Evolutionary conservation across 1,140 invertebrate species (phyloP), one percentile per base, ranked within the genome.

Genomic region (Argopecten irradians): DNA sequence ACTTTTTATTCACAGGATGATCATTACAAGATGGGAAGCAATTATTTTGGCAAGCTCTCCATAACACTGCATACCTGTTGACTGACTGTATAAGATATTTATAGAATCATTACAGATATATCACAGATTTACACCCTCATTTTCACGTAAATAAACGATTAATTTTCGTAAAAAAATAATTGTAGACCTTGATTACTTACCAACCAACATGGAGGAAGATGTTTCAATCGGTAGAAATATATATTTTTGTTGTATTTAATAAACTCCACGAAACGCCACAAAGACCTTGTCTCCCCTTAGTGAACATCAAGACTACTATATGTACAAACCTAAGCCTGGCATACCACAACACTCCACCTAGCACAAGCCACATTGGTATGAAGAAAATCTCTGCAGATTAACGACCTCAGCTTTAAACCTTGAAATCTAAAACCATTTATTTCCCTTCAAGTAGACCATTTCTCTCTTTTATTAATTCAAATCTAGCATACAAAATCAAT

Each of bases 21-120:
- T 71, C n/a, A n/a, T n/a, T n/a, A n/a, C n/a, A n/a, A n/a, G n/a
- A n/a, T n/a, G n/a, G n/a, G n/a, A n/a, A 28, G 16, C n/a, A 71
- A 71, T 71, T 7, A 16, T 16, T 71, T 71, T 71, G 55, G 55
- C 55, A 71, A 28, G 13, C 55, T 5, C n/a, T 71, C 55, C 55
- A 71, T 71, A 71, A 71, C 55, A 71, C 55, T 71, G n/a, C 55
- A 71, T 71, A 71, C 55, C 55, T 71, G 55, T 71, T 71, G 55
- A n/a, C 55, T 71, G 55, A 71, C 55, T n/a, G 55, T 71, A 71
- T 71, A 11, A 1, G 55, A 71, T 71, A 71, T 71, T 71, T 71
- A 71, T 71, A 71, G 55, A 71, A 8, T 71, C 1, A 28, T 71
- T 19, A 8, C 43, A 46, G 5, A n/a, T n/a, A n/a, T n/a, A n/a